Percentiles rank a stretch among this genome's conserved stretches.
phyloP scores from a whole-genome alignment of 2,888 invertebrate species.

The Galerucella pusilla region DNA sequence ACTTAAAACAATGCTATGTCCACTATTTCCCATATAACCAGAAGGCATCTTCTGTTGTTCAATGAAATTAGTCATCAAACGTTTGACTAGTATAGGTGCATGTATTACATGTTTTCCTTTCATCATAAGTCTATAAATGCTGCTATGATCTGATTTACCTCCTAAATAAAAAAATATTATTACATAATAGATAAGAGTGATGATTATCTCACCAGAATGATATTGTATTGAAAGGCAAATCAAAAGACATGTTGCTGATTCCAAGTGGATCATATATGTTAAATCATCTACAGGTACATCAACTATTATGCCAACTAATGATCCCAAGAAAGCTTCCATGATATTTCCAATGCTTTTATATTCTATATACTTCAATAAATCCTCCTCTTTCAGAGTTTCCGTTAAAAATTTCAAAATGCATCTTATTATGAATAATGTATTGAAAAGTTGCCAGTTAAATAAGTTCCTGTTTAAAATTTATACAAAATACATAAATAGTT shows the following conservation, averaged over 20 bases:
- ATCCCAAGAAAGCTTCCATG: slow-evolving; percentile 79
- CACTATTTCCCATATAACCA: slow-evolving; percentile 71
- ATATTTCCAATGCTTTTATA: slow-evolving; percentile 64
- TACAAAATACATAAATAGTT: not conserved
- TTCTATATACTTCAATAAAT: slow-evolving; percentile 86
- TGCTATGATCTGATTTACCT: slow-evolving; percentile 73
- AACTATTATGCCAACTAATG: slow-evolving; percentile 82
- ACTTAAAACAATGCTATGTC: slow-evolving; percentile 83
- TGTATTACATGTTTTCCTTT: slow-evolving; percentile 78
- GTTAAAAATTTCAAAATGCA: slow-evolving; percentile 88
- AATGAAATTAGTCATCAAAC: slow-evolving; percentile 81
- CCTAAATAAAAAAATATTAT: slow-evolving; percentile 12
- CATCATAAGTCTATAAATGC: slow-evolving; percentile 77
- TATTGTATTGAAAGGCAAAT: slow-evolving; percentile 91
- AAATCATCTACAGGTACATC: slow-evolving; percentile 86
- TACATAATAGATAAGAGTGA: not conserved
- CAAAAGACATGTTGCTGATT: slow-evolving; percentile 87
- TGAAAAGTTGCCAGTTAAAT: slow-evolving; percentile 94
- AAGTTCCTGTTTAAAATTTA: slow-evolving; percentile 70
- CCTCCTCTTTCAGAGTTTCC: slow-evolving; percentile 90
- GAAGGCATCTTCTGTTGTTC: slow-evolving; percentile 76
- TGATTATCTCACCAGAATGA: slow-evolving; percentile 68
- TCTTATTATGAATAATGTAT: slow-evolving; percentile 90
- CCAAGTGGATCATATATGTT: slow-evolving; percentile 87
- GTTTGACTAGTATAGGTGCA: slow-evolving; percentile 82